Evolutionary conservation across 2,888 invertebrate species (phyloP), one percentile per base, ranked within the genome.

Genomic region (Tetragonisca angustula): DNA sequence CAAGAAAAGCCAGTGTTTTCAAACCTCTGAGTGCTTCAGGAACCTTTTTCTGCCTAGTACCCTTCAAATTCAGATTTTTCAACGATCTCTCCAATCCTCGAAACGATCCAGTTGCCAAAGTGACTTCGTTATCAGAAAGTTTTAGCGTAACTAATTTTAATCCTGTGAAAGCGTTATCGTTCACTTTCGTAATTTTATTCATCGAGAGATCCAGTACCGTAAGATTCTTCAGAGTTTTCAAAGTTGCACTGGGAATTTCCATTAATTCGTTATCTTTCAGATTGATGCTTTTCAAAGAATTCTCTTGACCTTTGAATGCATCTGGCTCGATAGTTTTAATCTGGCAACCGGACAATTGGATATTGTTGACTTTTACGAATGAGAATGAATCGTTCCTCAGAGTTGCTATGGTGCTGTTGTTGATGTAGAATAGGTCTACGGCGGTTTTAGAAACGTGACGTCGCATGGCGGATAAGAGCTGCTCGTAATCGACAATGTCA

Each of bases 51-150:
- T 98, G 98, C 76, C 96, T 95, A 0, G 98, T 98, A 52, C 98
- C 98, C 95, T 98, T 98, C 56, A 98, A 95, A 94, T 98, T 98
- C 70, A 98, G 95, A 94, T 98, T 98, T 95, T 98, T 98, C 65
- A 98, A 95, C 19, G 97, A 97, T 79, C 95, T 96, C 92, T 98
- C 98, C 81, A 98, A 95, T 2, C 98, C 98, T n/a, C 95, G 95
- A 78, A 98, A 96, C 6, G 98, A 97, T 71, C 96, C 96, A 0
- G 96, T 91, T 4, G 96, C 95, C 85, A 98, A 93, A 5, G 97
- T 97, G 0, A 98, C 96, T 93, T 98, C 98, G 94, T 98, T 98
- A 92, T 98, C 98, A 5, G 98, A 97, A 74, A 98, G 94, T 94
- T 98, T 98, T 21, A 98, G 94, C 0, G 98, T 98, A 24, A 97